Evolutionary conservation across 2,888 invertebrate genomes (phyloP).

Genomic region (Oligia latruncula): DNA sequence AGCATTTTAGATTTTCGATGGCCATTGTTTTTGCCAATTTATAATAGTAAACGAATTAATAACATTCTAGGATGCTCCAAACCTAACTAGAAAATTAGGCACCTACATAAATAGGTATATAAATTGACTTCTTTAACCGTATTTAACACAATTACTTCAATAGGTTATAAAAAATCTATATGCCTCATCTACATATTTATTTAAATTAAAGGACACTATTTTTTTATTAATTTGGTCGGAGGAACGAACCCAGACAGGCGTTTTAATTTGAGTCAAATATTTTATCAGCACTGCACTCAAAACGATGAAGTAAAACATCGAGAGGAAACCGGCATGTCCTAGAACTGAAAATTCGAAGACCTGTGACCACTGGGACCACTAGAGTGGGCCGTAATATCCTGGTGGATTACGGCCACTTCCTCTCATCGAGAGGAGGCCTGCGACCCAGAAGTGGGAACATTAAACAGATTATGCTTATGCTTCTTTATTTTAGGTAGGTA

Average conservation of each 20-base stretch:
- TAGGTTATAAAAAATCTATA: not conserved
- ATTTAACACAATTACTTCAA: not conserved
- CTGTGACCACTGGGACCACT: no score
- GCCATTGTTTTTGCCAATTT: not conserved
- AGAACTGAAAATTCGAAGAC: no score
- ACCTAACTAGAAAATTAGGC: not conserved
- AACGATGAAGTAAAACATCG: no score
- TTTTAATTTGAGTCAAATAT: no score
- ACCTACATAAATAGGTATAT: no score
- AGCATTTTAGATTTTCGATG: no score
- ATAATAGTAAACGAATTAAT: not conserved
- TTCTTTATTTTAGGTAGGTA: not conserved
- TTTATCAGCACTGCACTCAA: no score
- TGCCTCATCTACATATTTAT: not conserved
- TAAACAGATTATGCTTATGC: not conserved
- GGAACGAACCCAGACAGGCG: no score
- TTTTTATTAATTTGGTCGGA: not conserved
- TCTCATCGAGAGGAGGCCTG: not conserved
- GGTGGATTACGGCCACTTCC: not conserved
- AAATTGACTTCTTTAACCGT: not conserved
- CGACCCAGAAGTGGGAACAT: not conserved
- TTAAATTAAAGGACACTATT: not conserved
- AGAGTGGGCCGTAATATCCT: no score
- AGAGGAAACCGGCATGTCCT: no score
- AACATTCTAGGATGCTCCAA: not conserved